Percentiles rank a stretch among this genome's conserved stretches.
phyloP scores from a whole-genome alignment of 1,140 invertebrate genomes.

The Rhysida immarginata region DNA sequence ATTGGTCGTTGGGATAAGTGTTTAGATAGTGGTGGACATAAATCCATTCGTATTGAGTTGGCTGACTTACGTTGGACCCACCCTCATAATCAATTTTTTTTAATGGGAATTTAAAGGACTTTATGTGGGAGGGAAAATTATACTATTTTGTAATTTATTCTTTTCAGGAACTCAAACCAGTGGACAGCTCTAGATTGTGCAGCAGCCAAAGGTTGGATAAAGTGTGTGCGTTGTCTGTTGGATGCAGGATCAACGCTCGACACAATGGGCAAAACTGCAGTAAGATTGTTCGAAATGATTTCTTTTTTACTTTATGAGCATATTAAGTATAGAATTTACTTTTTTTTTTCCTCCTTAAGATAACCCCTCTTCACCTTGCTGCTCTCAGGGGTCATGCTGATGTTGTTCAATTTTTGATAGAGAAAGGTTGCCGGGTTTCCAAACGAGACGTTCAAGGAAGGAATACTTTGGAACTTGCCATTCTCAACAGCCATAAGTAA shows the following conservation, averaged over 20 bases:
- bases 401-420: conserved; percentile 28
- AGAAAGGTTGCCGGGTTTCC: conserved; percentile 26
- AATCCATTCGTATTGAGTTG: no score
- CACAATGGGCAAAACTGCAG: conserved; percentile 32
- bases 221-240: conserved; percentile 28
- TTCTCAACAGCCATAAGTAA: conserved; percentile 29
- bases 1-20: no score
- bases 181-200: conserved; percentile 38
- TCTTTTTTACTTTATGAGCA: not conserved
- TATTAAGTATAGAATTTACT: not conserved
- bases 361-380: conserved; percentile 26
- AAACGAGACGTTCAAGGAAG: conserved; percentile 26
- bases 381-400: conserved; percentile 26
- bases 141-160: no score
- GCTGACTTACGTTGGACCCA: no score
- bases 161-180: conserved; percentile 31
- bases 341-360: conserved; percentile 3
- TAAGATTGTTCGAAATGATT: conserved; percentile 13
- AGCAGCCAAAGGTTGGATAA: conserved; percentile 32
- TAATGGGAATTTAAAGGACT: no score
- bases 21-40: no score
- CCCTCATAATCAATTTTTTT: no score
- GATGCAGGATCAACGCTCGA: conserved; percentile 30
- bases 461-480: conserved; percentile 35
- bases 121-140: no score